phyloP scores from a whole-genome alignment of 2,888 invertebrate genomes.

The Rhimphoctona megacephalus region DNA sequence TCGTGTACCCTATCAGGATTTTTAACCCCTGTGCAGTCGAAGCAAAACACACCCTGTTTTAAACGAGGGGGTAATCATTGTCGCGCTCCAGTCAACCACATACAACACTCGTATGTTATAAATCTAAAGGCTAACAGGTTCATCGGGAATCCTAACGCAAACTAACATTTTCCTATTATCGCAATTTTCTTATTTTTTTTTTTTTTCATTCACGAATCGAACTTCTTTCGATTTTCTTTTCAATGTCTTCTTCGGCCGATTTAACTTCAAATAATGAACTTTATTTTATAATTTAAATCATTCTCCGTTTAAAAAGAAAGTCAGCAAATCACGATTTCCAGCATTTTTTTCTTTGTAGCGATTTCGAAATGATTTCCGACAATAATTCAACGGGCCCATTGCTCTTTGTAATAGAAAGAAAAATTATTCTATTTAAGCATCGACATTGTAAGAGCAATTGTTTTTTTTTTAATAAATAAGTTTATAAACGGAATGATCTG shows the following conservation, averaged over 20 bases:
- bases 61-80: slow-evolving; percentile 70
- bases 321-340: neutral
- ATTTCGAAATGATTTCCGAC: neutral
- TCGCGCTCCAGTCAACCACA: slow-evolving; percentile 51
- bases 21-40: slow-evolving; percentile 19
- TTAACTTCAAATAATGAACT: neutral
- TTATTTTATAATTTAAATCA: neutral
- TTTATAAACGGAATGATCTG: neutral
- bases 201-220: neutral
- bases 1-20: slow-evolving; percentile 49
- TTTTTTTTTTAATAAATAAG: too few relatives aligned
- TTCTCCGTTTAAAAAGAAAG: neutral
- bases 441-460: too few relatives aligned
- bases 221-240: neutral
- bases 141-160: slow-evolving; percentile 6
- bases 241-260: neutral
- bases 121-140: slow-evolving; percentile 50
- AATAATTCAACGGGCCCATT: too few relatives aligned
- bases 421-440: too few relatives aligned
- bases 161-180: slow-evolving; percentile 13
- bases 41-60: slow-evolving; percentile 39
- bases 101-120: slow-evolving; percentile 30
- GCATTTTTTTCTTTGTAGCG: too few relatives aligned
- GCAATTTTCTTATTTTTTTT: slow-evolving; percentile 1
- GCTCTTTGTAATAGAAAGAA: too few relatives aligned